These are phyloP conservation scores for Mormoops blainvillei DNA, from an alignment of 2,113 vertebrate species.

Conservation along the genomic window DNA sequence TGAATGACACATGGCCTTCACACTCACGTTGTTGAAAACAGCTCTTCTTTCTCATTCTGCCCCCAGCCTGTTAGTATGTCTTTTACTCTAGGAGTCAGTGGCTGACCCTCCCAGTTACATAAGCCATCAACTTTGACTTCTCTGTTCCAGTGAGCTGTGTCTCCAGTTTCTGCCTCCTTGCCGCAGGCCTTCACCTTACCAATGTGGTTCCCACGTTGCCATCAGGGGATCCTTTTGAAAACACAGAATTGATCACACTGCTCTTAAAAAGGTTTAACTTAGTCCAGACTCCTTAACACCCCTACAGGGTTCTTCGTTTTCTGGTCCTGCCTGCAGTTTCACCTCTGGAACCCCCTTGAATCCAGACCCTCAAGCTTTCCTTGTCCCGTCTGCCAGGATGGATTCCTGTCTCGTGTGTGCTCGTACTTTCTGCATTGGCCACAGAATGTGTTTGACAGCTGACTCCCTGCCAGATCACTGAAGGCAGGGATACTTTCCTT, in stretches of 20 bases:
- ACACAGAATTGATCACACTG: neutral
- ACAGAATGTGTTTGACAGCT: neutral
- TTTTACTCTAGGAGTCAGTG: neutral
- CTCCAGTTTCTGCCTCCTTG: neutral
- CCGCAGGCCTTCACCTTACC: neutral
- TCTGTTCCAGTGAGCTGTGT: neutral
- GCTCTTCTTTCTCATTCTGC: neutral
- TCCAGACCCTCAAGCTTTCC: neutral
- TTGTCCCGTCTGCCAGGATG: neutral
- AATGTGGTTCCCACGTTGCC: neutral
- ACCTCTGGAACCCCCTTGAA: neutral
- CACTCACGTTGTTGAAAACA: neutral
- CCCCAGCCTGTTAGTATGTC: neutral
- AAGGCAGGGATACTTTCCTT: neutral
- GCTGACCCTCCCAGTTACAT: neutral
- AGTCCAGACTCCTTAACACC: neutral
- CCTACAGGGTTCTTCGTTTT: neutral
- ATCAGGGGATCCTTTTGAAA: neutral
- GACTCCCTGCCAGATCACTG: neutral
- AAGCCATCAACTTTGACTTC: neutral
- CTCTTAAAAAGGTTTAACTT: neutral
- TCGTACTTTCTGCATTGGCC: neutral
- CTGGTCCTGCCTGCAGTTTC: neutral
- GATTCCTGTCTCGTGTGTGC: accelerated
- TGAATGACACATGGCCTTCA: neutral